Evolutionary conservation across 53 echinoderm and acorn worm genomes (phyloP).

Genomic region (Zoroaster sp.): DNA sequence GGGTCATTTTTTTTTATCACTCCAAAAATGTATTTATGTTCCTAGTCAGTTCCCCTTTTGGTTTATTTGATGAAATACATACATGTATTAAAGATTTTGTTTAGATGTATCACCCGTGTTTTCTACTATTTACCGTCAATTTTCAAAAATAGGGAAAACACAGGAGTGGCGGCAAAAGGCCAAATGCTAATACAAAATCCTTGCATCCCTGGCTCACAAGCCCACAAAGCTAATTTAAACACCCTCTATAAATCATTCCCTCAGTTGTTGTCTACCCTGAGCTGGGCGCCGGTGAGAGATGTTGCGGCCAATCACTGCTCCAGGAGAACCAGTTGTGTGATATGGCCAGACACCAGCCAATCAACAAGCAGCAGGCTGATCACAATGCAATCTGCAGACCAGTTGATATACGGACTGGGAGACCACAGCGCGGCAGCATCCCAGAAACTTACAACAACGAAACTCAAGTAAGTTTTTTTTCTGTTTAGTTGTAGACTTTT

Average conservation of each 20-base stretch:
- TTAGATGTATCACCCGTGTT: no score
- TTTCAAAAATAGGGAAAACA: no score
- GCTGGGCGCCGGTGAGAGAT: not conserved
- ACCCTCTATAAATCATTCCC: not conserved
- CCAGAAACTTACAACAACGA: slow-evolving; percentile 60
- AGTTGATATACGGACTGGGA: not conserved
- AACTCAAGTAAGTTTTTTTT: slow-evolving; percentile 61
- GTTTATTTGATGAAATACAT: no score
- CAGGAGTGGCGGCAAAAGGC: no score
- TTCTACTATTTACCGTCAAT: no score
- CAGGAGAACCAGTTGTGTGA: slow-evolving; percentile 71
- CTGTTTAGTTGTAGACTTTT: no score
- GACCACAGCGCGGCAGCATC: not conserved
- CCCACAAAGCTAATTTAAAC: not conserved
- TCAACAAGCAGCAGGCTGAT: slow-evolving; percentile 46
- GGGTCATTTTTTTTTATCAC: no score
- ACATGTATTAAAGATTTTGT: no score
- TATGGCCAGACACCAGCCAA: not conserved
- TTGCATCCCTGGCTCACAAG: no score
- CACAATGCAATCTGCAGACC: slow-evolving; percentile 63
- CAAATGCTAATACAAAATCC: not conserved
- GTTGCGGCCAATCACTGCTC: slow-evolving; percentile 66
- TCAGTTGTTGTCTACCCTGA: slow-evolving; percentile 32
- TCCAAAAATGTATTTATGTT: no score
- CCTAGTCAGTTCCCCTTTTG: no score